These are phyloP conservation scores for Oxystoma pomonae DNA, from an alignment of 2,888 invertebrate species.

Conservation along the genomic window DNA sequence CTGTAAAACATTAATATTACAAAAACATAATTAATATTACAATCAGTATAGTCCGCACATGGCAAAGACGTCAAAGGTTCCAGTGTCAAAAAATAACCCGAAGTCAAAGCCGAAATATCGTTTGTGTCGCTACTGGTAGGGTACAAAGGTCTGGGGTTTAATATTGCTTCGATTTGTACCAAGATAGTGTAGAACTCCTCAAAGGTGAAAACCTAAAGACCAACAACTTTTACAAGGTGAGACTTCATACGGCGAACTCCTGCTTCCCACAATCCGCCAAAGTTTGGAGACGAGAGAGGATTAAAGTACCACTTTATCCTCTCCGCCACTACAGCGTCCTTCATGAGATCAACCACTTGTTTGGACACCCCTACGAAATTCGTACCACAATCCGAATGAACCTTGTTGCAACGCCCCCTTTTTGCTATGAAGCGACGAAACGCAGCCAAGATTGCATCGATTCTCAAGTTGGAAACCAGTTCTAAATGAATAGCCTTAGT, in stretches of 20 bases:
- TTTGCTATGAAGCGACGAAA: conserved; percentile 16
- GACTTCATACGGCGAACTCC: neutral
- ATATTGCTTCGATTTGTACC: too few relatives aligned
- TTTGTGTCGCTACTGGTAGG: neutral
- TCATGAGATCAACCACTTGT: conserved; percentile 10
- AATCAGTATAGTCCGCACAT: neutral
- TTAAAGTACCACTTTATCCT: conserved; percentile 17
- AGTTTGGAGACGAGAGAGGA: conserved; percentile 10
- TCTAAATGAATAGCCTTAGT: conserved; percentile 17
- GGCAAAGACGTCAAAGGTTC: neutral
- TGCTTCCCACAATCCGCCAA: neutral
- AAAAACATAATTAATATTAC: too few relatives aligned
- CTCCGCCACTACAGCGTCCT: conserved; percentile 8
- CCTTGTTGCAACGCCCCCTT: conserved; percentile 10
- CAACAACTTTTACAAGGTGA: neutral
- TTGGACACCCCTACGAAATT: conserved; percentile 23
- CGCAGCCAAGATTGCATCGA: conserved; percentile 15
- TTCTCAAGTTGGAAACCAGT: conserved; percentile 13
- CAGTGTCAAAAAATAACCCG: neutral
- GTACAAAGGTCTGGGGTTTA: too few relatives aligned
- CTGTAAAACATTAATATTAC: neutral
- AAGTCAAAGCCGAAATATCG: neutral
- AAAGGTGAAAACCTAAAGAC: neutral
- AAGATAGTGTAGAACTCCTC: neutral
- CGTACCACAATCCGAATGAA: conserved; percentile 17